phyloP scores from a whole-genome alignment of 2,888 invertebrate species.

The Drosophila cyrtoloma region DNA sequence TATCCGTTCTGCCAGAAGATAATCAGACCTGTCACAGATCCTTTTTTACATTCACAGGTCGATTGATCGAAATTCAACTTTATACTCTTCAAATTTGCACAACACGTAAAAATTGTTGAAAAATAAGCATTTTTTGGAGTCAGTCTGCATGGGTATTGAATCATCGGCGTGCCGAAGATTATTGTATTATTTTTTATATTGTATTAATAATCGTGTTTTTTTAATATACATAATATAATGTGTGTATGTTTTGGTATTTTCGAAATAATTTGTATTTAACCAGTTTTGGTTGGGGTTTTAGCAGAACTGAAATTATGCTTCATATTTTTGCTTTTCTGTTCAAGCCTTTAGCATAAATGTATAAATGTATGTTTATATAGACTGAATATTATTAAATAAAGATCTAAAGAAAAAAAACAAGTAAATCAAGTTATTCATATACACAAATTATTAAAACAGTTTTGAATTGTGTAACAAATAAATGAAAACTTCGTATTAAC shows the following conservation, averaged over 20 bases:
- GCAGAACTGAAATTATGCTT: slow-evolving; percentile 70
- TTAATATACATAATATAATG: slow-evolving; percentile 30
- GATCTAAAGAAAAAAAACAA: slow-evolving; percentile 32
- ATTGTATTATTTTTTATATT: slow-evolving; percentile 2
- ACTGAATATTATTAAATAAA: slow-evolving; percentile 78
- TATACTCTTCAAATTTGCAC: neutral
- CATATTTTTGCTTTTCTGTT: slow-evolving; percentile 47
- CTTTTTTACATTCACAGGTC: neutral
- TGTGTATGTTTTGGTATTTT: slow-evolving; percentile 29
- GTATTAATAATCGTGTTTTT: slow-evolving; percentile 31
- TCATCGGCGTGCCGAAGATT: slow-evolving; percentile 30
- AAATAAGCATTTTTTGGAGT: neutral
- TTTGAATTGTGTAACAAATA: slow-evolving; percentile 56
- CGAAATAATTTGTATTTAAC: slow-evolving; percentile 39
- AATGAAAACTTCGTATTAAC: slow-evolving; percentile 37
- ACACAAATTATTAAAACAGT: slow-evolving; percentile 23
- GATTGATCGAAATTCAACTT: neutral
- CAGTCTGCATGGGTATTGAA: slow-evolving; percentile 27
- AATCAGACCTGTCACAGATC: neutral
- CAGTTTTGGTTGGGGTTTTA: slow-evolving; percentile 56
- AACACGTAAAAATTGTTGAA: neutral
- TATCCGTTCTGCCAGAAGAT: neutral
- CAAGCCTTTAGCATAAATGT: slow-evolving; percentile 70
- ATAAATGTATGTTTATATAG: slow-evolving; percentile 81
- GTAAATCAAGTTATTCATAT: slow-evolving; percentile 40